A percentile compares a stretch with the other conserved stretches of the same genome.
phyloP scores from a whole-genome alignment of 2,888 invertebrate genomes.

The Spodoptera picta region DNA sequence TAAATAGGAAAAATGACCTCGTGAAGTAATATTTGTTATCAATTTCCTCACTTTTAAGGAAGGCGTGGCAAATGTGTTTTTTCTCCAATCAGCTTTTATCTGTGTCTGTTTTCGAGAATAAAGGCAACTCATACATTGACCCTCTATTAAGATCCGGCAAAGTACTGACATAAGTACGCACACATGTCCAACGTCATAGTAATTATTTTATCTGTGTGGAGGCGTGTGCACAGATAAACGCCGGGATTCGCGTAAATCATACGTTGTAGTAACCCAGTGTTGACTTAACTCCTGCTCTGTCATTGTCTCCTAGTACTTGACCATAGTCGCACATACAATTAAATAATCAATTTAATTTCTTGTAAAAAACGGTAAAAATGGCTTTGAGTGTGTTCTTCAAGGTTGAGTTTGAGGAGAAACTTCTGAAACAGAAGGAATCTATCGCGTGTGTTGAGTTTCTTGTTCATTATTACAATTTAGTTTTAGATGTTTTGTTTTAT shows the following conservation, averaged over 20 bases:
- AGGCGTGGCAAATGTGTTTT: constrained; percentile 14
- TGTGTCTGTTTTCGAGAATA: constrained; percentile 5
- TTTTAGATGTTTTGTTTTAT: constrained; percentile 57
- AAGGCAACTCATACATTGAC: constrained; percentile 23
- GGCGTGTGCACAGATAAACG: constrained; percentile 49
- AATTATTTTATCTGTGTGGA: constrained; percentile 44
- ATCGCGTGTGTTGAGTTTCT: constrained; percentile 66
- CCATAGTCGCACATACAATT: constrained; percentile 13
- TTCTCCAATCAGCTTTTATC: constrained; percentile 21
- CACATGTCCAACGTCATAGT: constrained; percentile 36
- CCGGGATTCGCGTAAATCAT: constrained; percentile 57
- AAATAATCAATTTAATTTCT: constrained; percentile 12
- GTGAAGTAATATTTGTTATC: constrained; percentile 10
- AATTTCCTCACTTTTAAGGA: constrained; percentile 4
- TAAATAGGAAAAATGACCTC: constrained; percentile 15
- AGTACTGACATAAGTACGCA: constrained; percentile 11
- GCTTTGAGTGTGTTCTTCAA: constrained; percentile 61
- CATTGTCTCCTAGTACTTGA: constrained; percentile 34
- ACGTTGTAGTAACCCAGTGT: constrained; percentile 62
- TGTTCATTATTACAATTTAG: constrained; percentile 58
- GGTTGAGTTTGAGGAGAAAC: constrained; percentile 52
- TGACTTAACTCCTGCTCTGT: constrained; percentile 39
- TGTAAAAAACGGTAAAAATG: constrained; percentile 57
- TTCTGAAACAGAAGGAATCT: constrained; percentile 50
- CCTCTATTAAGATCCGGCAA: constrained; percentile 27